Evolutionary conservation across 2,797 vertebrate species (phyloP), one percentile per base, ranked within the genome.

Genomic region (Cyprinella venusta): DNA sequence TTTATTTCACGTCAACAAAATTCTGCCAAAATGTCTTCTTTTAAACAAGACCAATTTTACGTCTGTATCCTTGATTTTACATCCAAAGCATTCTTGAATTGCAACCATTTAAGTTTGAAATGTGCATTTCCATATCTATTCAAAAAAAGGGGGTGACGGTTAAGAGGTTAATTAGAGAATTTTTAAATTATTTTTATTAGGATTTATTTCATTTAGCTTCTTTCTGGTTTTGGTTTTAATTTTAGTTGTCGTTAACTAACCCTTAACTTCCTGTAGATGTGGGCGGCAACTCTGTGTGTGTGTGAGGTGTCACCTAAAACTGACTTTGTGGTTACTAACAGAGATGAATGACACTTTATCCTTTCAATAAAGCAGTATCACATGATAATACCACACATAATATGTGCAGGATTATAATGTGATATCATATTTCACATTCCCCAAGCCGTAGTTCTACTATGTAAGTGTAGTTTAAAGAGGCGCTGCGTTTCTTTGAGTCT

Each of bases 241-340:
- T 2, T 59, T 61, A 61, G 12, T 61, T 24, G 5, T 61, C 6
- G 12, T 63, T 63, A 63, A 30, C 61, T 30, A 63, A 63, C 61
- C 26, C 61, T 63, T 1, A 1, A 63, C 64, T 79, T 79, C 77
- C 77, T 79, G 64, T 68, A 64, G n/a, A 68, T 30, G 19, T n/a
- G 64, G 63, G 76, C 5, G 76, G 45, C 48, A 50, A 4, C 63
- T 50, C 63, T 65, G 19, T 10, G 21, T 9, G 54, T n/a, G 54
- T 65, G 61, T n/a, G 76, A 79, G 64, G 64, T 15, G 65, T 79
- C 77, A 26, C 77, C 48, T 68, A 56, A 79, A 54, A 69, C 76
- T 67, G 45, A 52, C 33, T 54, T 52, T 79, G 77, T 26, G 77
- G 64, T 79, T 36, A 68, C 64, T 56, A 79, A 42, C 64, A 8